Base-by-base conservation (phyloP, 2,797 vertebrate species). In the Pseudochirops corinnae region DNA sequence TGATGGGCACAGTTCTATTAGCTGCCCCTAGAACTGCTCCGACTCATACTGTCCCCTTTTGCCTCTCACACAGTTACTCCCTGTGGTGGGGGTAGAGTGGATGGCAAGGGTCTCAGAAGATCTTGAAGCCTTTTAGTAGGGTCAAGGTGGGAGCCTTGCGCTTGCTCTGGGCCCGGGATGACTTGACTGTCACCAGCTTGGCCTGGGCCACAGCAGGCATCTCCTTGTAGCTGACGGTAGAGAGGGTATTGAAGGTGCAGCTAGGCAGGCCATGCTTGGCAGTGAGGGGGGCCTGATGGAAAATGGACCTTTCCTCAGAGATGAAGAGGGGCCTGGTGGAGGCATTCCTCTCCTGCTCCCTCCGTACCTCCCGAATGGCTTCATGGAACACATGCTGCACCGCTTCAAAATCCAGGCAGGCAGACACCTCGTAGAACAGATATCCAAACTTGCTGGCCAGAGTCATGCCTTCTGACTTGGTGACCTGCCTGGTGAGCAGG, bases 71-170 rank as follows among this genome's bases (percentile, higher is more conserved):
- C 9, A 24, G 39, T 87, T 50, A 39, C 9, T 24, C 74, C 74
- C 21, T 39, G 10, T 1, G 21, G 39, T 46, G 39, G n/a, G 39
- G 24, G 29, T 57, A 11, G 3, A 2, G 4, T 46, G 3, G 3
- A 87, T 46, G 39, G 39, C 39, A 26, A 16, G 13, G 11, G 13
- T 53, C 92, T 99, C 98, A 99, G 98, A 99, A 99, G 97, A 99
- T 99, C 98, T 99, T 99, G 97, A 99, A 99, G 28, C 99, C 99
- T 97, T 99, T 99, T 95, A 99, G 98, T 57, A 99, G 98, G 12
- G 99, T 99, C 91, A 99, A 98, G 0, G 99, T 99, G 62, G 99
- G 99, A 0, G 99, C 99, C 91, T 99, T 99, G 95, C 99, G 99
- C 98, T 99, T 99, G 98, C 99, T 99, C 98, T 99, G 99, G 31